Evolutionary conservation across 37 sponge, comb jelly and placozoan species (phyloP), one percentile per base, ranked within the genome.

Genomic region (Diacarnus erythraeanus): DNA sequence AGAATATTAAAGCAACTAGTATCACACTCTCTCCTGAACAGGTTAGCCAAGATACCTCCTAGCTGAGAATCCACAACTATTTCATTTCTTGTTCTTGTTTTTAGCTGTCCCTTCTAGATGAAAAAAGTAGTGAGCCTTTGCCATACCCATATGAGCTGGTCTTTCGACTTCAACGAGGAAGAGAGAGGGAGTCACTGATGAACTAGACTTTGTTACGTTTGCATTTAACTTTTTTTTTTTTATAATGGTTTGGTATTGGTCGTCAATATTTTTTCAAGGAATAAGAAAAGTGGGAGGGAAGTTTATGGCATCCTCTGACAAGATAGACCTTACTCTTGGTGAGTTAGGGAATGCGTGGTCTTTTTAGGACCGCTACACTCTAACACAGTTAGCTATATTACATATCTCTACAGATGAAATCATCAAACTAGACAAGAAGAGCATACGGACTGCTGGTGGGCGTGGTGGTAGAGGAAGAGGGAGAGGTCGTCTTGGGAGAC

Each of bases 141-240:
- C 96, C 96, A 0, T 96, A 96, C 51, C 96, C 96, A 4, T 96
- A 92, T 44, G 93, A 92, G 77, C 90, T 92, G 96, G 90, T 92
- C 10, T 74, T 68, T 64, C 61, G 93, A 57, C 38, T 93, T 43
- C 88, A 87, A 42, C 71, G 47, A 31, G 82, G 80, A 20, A 87
- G 93, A 78, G 75, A 87, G 64, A 74, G 74, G 54, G 33, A 51
- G 15, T 54, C 9, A 36, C 6, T 63, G 25, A 17, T 54, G 17
- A 54, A 54, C 56, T 54, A 17, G n/a, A 54, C 56, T 54, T 54
- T 20, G 10, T 54, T 25, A 47, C 6, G 12, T 15, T 47, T 47
- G 6, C 6, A 47, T 15, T 15, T 15, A 47, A 47, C 12, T 47
- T 47, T 47, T 47, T 47, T 47, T 47, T 20, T 60, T 60, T 17